phyloP scores from a whole-genome alignment of 2,888 invertebrate genomes.

The Thyatira batis region DNA sequence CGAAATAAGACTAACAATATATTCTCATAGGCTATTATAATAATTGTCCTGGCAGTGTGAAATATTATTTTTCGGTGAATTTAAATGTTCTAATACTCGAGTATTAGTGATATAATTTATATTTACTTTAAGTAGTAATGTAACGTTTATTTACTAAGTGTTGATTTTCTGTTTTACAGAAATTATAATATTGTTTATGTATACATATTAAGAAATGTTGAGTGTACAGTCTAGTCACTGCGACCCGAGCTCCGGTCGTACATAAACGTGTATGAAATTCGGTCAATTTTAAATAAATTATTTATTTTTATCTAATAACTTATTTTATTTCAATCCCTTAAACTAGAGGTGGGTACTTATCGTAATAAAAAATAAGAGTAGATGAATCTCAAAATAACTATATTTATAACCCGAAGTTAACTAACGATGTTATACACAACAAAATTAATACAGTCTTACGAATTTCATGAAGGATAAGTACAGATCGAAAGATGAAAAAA shows the following conservation, averaged over 20 bases:
- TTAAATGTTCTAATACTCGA: slow-evolving; percentile 80
- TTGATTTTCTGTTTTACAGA: slow-evolving; percentile 79
- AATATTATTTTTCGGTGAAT: slow-evolving; percentile 77
- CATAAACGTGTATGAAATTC: slow-evolving; percentile 62
- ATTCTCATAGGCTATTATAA: slow-evolving; percentile 65
- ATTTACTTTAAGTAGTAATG: slow-evolving; percentile 76
- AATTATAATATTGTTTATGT: slow-evolving; percentile 68
- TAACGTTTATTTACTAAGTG: slow-evolving; percentile 76
- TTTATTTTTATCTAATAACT: slow-evolving; percentile 73
- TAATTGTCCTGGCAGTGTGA: slow-evolving; percentile 73
- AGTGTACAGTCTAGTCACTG: slow-evolving; percentile 81
- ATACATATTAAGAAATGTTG: slow-evolving; percentile 73
- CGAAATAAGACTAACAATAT: slow-evolving; percentile 75
- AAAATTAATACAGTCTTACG: slow-evolving; percentile 81
- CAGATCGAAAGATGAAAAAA: slow-evolving; percentile 60
- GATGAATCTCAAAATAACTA: slow-evolving; percentile 76
- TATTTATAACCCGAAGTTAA: slow-evolving; percentile 78
- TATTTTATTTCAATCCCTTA: slow-evolving; percentile 47
- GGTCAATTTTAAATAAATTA: slow-evolving; percentile 75
- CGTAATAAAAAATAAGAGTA: slow-evolving; percentile 36
- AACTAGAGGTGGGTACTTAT: slow-evolving; percentile 10
- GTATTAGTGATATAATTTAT: slow-evolving; percentile 79
- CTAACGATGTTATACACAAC: slow-evolving; percentile 77
- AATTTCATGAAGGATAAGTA: slow-evolving; percentile 80
- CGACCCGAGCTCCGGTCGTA: slow-evolving; percentile 77